Evolutionary conservation across 2,888 invertebrate genomes (phyloP).

Genomic region (Plagodis dolabraria): DNA sequence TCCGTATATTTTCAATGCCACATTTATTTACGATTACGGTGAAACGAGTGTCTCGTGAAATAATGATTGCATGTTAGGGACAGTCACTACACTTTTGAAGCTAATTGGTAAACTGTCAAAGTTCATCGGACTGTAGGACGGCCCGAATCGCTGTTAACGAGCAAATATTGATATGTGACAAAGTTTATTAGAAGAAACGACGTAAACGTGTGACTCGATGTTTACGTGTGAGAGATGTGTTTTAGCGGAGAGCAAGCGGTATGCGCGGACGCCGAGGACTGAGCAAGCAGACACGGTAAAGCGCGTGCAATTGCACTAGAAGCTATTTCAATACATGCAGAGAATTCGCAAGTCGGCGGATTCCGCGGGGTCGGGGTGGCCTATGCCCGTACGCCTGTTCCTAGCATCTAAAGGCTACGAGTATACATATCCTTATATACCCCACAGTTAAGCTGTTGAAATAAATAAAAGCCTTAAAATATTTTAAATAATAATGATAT

Average conservation of each 20-base stretch:
- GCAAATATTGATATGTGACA: slow-evolving; percentile 63
- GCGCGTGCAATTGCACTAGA: slow-evolving; percentile 63
- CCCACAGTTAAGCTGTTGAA: background rate
- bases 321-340: slow-evolving; percentile 78
- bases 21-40: slow-evolving; percentile 31
- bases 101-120: slow-evolving; percentile 28
- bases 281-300: slow-evolving; percentile 59
- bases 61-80: slow-evolving; percentile 31
- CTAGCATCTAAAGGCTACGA: slow-evolving; percentile 54
- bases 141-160: slow-evolving; percentile 42
- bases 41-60: slow-evolving; percentile 28
- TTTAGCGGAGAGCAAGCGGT: slow-evolving; percentile 60
- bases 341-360: slow-evolving; percentile 75
- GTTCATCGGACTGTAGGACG: slow-evolving; percentile 43
- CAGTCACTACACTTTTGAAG: slow-evolving; percentile 37
- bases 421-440: slow-evolving; percentile 22
- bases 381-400: slow-evolving; percentile 33
- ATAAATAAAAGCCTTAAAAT: no score
- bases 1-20: slow-evolving; percentile 31
- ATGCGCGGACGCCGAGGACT: slow-evolving; percentile 64
- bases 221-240: slow-evolving; percentile 60
- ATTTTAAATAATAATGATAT: no score
- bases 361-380: slow-evolving; percentile 57
- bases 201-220: slow-evolving; percentile 51
- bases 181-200: slow-evolving; percentile 45